A percentile compares a stretch with the other conserved stretches of the same genome.
Conservation (phyloP, 1,140 invertebrate genomes). For the Drosophila watanabei region DNA sequence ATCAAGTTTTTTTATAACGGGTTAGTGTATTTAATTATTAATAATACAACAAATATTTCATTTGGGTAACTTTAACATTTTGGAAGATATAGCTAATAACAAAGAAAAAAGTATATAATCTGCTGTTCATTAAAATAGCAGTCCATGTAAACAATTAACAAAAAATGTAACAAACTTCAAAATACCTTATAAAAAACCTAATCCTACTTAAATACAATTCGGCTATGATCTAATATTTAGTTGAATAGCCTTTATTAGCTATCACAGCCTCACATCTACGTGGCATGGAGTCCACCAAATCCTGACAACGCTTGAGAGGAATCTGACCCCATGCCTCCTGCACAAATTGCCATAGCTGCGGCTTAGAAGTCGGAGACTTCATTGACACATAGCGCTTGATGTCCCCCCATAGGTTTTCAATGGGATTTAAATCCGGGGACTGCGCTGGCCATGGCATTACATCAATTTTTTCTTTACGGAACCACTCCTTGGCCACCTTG, state of each 20-base stretch:
- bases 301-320: background rate
- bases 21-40: too few species aligned
- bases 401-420: background rate
- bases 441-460: background rate
- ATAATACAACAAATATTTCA: background rate
- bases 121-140: background rate
- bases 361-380: conserved; percentile 4
- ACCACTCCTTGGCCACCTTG: too few species aligned
- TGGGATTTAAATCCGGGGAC: conserved; percentile 5
- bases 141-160: background rate
- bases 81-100: background rate
- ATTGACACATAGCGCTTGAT: background rate
- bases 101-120: background rate
- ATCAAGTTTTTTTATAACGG: too few species aligned
- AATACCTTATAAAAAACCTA: background rate
- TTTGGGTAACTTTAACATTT: background rate
- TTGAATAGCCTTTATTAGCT: background rate
- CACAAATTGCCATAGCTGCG: conserved; percentile 4
- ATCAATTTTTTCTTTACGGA: too few species aligned
- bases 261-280: conserved; percentile 5
- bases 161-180: background rate
- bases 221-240: conserved; percentile 4
- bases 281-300: conserved; percentile 13
- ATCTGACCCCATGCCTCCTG: background rate
- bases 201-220: background rate